Evolutionary conservation across 2,888 invertebrate species (phyloP).

Genomic region (Lamproptera curius): DNA sequence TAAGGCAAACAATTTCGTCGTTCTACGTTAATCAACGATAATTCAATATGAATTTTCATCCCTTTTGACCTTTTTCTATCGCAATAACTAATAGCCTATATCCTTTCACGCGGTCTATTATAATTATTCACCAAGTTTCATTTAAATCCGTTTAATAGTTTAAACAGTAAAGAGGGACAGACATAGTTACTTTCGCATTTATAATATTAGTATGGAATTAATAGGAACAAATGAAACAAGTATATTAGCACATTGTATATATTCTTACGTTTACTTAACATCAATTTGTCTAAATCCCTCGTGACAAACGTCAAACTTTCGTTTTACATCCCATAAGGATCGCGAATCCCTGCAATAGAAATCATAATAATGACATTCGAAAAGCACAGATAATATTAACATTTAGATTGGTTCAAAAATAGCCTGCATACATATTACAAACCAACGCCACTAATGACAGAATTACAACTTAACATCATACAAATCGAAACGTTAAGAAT

Average conservation of each 20-base stretch:
- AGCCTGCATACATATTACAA: neutral
- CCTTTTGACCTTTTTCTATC: no score
- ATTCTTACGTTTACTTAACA: slow-evolving; percentile 7
- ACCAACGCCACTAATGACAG: neutral
- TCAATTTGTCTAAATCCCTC: slow-evolving; percentile 7
- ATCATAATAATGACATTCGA: slow-evolving; percentile 6
- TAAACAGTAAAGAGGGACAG: no score
- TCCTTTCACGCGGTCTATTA: no score
- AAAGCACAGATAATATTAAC: slow-evolving; percentile 4
- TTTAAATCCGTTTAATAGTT: no score
- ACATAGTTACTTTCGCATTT: no score
- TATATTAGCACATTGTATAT: slow-evolving; percentile 10
- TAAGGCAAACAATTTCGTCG: no score
- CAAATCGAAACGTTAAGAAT: no score
- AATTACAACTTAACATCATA: no score
- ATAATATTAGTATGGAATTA: neutral
- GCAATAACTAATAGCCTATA: no score
- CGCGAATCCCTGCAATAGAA: slow-evolving; percentile 6
- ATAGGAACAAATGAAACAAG: slow-evolving; percentile 1
- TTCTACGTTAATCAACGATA: no score
- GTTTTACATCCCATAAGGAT: slow-evolving; percentile 13
- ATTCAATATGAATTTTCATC: no score
- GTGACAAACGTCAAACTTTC: slow-evolving; percentile 4
- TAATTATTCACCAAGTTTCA: no score
- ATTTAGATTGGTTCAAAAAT: slow-evolving; percentile 2